Base-by-base conservation (phyloP, 1,140 invertebrate genomes). In the Neotoxoptera formosana region DNA sequence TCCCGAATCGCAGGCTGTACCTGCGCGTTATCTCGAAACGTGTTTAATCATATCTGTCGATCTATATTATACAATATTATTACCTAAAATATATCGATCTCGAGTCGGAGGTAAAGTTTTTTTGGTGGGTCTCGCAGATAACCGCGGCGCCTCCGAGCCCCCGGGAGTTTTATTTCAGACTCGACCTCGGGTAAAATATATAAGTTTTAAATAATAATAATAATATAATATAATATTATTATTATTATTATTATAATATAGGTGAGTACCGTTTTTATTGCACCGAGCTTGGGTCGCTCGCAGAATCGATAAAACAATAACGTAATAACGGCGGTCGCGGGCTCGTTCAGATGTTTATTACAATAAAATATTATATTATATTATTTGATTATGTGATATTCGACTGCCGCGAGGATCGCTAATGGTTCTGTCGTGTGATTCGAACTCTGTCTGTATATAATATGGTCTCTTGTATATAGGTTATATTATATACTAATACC, bases 171-270 rank as follows among this genome's bases (percentile, higher is more conserved):
- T 76, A 76, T 76, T 20, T 76, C 30, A n/a, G 17, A 76, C n/a
- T 17, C 30, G 1, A n/a, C n/a, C 30, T n/a, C n/a, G 60, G n/a
- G 60, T 76, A 76, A n/a, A 76, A 76, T 41, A 76, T 41, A 41
- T 76, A 76, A 76, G 60, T 76, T 76, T n/a, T 76, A 67, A 67
- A 67, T 76, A 76, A n/a, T n/a, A n/a, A n/a, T n/a, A n/a, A n/a
- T n/a, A n/a, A n/a, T n/a, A 60, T 60, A 30, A 53, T 53, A 23
- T 23, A 53, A 53, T 17, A 76, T 17, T 76, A 76, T 76, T 76
- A 23, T 23, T 23, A 53, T 53, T 9, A 48, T 60, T n/a, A n/a
- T n/a, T n/a, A n/a, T n/a, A n/a, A 67, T 67, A 76, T 76, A 76
- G 51, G 51, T 76, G n/a, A 76, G 17, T 76, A n/a, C n/a, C 4